These are phyloP conservation scores for Cossypha polioptera DNA, from an alignment of 2,797 vertebrate species.

Conservation along the genomic window DNA sequence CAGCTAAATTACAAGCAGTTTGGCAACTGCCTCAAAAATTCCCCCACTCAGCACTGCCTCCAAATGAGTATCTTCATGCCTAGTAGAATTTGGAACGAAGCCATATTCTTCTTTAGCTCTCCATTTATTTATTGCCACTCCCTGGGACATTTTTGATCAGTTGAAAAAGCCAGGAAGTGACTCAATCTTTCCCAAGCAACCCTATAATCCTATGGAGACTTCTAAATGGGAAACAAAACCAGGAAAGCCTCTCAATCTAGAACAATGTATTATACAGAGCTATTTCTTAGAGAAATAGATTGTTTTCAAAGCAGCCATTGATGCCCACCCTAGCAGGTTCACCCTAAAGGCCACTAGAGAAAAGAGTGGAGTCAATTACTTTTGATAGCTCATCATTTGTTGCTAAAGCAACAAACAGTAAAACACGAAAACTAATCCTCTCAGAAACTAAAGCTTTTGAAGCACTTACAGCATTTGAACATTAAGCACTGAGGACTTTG, in stretches of 20 bases:
- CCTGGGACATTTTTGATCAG: slow-evolving; percentile 3
- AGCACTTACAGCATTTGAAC: background rate
- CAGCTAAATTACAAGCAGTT: background rate
- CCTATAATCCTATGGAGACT: slow-evolving; percentile 14
- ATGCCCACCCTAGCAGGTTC: background rate
- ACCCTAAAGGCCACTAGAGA: background rate
- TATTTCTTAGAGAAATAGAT: background rate
- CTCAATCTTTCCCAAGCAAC: slow-evolving; percentile 67
- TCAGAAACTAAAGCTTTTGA: background rate
- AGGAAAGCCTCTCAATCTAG: slow-evolving; percentile 64
- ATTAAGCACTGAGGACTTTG: background rate
- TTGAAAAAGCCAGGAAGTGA: slow-evolving; percentile 75
- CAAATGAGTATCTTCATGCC: background rate
- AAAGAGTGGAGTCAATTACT: background rate
- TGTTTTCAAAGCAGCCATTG: background rate
- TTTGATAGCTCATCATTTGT: background rate
- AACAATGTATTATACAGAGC: slow-evolving; percentile 45
- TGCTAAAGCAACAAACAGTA: background rate
- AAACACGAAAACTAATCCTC: background rate
- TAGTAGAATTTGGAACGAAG: background rate
- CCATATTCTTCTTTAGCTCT: background rate
- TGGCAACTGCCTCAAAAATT: background rate
- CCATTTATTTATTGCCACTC: slow-evolving; percentile 24
- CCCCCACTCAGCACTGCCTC: background rate
- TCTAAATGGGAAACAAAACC: slow-evolving; percentile 70